These are phyloP conservation scores for Limenitis camilla DNA, from an alignment of 2,888 invertebrate species.

Conservation along the genomic window DNA sequence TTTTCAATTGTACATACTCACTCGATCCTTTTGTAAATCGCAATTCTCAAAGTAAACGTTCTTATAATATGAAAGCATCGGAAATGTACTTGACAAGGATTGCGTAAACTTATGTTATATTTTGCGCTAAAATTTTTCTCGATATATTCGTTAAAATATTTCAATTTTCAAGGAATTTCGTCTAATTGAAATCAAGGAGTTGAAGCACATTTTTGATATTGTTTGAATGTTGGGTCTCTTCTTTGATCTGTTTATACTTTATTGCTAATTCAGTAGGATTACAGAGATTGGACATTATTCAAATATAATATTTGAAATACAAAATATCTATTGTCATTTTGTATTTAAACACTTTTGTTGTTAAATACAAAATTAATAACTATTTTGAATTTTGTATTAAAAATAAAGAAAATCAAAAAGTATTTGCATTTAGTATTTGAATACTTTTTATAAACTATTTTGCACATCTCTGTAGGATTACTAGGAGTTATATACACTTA, in stretches of 20 bases:
- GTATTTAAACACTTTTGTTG: too few species aligned
- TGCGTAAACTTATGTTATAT: background rate
- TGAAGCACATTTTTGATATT: background rate
- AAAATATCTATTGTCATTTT: too few species aligned
- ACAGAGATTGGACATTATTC: background rate
- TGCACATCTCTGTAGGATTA: too few species aligned
- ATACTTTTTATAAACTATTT: too few species aligned
- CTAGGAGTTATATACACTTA: too few species aligned
- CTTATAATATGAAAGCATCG: background rate
- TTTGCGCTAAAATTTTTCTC: background rate
- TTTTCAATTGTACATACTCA: background rate
- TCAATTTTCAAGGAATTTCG: background rate
- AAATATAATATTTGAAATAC: too few species aligned
- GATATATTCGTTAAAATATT: background rate
- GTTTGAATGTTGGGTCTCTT: background rate
- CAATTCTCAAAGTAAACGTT: conserved; percentile 5
- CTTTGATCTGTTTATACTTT: background rate
- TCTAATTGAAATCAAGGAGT: background rate
- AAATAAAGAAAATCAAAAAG: too few species aligned
- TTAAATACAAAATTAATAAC: too few species aligned
- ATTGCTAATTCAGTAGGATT: background rate
- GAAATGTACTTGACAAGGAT: conserved; percentile 1
- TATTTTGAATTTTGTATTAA: too few species aligned
- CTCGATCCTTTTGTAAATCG: conserved; percentile 2
- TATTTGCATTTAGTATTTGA: too few species aligned